phyloP scores from a whole-genome alignment of 2,888 invertebrate genomes.

The Monoplex corrugatus region DNA sequence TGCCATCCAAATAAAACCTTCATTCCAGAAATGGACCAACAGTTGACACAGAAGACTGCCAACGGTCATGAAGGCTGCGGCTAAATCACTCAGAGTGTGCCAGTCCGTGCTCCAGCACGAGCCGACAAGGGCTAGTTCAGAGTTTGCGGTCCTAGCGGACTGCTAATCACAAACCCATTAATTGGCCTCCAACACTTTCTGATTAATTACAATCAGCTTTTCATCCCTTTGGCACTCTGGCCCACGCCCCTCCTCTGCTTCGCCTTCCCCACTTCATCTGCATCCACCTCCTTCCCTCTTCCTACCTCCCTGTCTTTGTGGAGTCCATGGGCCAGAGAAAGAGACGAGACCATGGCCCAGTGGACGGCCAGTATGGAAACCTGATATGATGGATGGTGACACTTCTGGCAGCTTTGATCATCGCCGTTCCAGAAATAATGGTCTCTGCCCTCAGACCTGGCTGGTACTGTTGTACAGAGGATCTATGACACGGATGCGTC shows the following conservation, averaged over 20 bases:
- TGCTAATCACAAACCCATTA: conserved; percentile 35
- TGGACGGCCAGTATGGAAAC: not conserved
- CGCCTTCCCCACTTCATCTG: not conserved
- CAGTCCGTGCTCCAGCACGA: no score
- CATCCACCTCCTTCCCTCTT: no score
- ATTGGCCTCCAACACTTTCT: conserved; percentile 45
- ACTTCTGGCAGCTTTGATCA: conserved; percentile 20
- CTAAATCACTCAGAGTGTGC: no score
- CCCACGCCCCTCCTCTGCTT: not conserved
- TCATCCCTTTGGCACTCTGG: not conserved
- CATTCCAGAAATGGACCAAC: no score
- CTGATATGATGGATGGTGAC: conserved; percentile 31
- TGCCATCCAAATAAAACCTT: no score
- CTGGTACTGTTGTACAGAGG: no score
- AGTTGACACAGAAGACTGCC: no score
- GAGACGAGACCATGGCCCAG: not conserved
- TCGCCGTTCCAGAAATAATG: not conserved
- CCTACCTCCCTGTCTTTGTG: no score
- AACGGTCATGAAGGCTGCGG: no score
- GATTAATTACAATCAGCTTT: conserved; percentile 40
- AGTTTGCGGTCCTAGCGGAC: conserved; percentile 12
- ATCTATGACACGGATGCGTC: no score
- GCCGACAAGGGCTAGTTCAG: not conserved
- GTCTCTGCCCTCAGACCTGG: no score
- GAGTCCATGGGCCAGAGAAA: not conserved